A percentile compares a stretch with the other conserved stretches of the same genome.
These are phyloP conservation scores for Andrena marginata DNA, from an alignment of 2,888 invertebrate genomes.

Conservation along the genomic window DNA sequence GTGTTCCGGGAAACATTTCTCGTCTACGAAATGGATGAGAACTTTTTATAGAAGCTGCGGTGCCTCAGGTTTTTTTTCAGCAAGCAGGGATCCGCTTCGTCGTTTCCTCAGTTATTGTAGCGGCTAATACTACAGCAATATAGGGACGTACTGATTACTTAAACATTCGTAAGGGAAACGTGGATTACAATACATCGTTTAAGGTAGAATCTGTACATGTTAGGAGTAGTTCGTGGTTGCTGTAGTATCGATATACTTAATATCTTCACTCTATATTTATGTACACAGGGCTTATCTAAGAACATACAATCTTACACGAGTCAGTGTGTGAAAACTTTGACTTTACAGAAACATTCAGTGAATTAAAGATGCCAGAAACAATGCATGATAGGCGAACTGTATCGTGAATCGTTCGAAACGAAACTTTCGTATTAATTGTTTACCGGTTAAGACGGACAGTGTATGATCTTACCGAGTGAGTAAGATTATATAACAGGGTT, in stretches of 20 bases:
- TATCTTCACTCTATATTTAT: conserved; percentile 41
- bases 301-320: conserved; percentile 31
- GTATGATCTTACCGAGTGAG: background rate
- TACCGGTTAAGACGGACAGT: background rate
- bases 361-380: conserved; percentile 10
- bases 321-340: conserved; percentile 20
- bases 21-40: background rate
- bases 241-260: conserved; percentile 44
- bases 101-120: conserved; percentile 43
- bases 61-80: background rate
- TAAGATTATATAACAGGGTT: background rate
- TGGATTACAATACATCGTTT: conserved; percentile 7
- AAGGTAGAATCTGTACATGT: conserved; percentile 2
- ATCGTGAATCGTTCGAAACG: conserved; percentile 24
- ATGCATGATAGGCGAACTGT: conserved; percentile 20
- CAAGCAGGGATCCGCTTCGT: background rate
- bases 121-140: conserved; percentile 46
- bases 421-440: background rate
- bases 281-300: conserved; percentile 31
- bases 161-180: conserved; percentile 2
- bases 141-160: conserved; percentile 6
- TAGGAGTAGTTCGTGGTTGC: conserved; percentile 16
- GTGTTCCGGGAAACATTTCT: background rate
- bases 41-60: background rate
- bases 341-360: conserved; percentile 28